Conservation (phyloP, 2,888 invertebrate species). For the Xanthostigma xanthostigma region DNA sequence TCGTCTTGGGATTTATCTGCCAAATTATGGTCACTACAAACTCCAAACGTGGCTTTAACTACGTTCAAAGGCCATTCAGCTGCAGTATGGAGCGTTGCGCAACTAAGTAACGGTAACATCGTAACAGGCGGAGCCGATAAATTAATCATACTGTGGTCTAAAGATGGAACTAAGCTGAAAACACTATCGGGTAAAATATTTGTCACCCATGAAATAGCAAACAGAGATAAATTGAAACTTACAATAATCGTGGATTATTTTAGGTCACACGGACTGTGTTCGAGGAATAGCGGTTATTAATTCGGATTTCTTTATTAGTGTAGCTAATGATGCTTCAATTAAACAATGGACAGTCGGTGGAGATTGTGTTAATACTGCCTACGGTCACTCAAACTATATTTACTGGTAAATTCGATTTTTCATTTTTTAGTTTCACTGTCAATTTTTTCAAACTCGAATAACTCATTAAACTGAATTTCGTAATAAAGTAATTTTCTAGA, state of each 20-base stretch:
- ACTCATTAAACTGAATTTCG: too few relatives aligned
- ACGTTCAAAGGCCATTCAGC: slow-evolving; percentile 58
- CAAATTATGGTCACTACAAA: slow-evolving; percentile 59
- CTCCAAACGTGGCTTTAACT: slow-evolving; percentile 33
- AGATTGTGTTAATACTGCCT: slow-evolving; percentile 57
- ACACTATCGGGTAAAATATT: slow-evolving; percentile 43
- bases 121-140: slow-evolving; percentile 91
- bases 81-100: slow-evolving; percentile 72
- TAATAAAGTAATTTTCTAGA: too few relatives aligned
- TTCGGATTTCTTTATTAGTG: slow-evolving; percentile 67
- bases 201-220: background rate
- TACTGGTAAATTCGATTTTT: slow-evolving; percentile 40
- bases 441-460: too few relatives aligned
- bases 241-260: slow-evolving; percentile 65
- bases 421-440: too few relatives aligned
- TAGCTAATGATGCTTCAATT: slow-evolving; percentile 83
- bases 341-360: slow-evolving; percentile 72
- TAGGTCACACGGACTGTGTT: slow-evolving; percentile 87
- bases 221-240: slow-evolving; percentile 60
- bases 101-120: slow-evolving; percentile 38
- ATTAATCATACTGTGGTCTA: slow-evolving; percentile 69
- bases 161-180: slow-evolving; percentile 46
- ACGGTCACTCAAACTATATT: slow-evolving; percentile 80
- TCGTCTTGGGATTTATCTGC: slow-evolving; percentile 91
- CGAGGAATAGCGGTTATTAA: slow-evolving; percentile 59